Evolutionary conservation across 2,888 invertebrate species (phyloP).

Genomic region (Scotopteryx bipunctaria): DNA sequence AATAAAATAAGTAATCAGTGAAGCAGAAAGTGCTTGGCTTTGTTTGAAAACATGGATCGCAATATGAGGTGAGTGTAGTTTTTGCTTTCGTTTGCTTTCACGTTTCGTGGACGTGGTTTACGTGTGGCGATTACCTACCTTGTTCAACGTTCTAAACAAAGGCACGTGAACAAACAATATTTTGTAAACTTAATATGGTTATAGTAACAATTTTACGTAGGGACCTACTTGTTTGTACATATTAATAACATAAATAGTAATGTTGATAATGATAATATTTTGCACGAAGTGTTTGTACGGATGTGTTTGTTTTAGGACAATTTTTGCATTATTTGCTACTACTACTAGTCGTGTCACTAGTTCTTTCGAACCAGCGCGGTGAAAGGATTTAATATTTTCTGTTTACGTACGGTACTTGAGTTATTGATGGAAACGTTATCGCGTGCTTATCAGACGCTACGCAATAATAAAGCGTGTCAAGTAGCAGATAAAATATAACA

Average conservation of each 20-base stretch:
- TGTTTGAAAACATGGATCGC: slow-evolving; percentile 68
- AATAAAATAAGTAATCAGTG: slow-evolving; percentile 30
- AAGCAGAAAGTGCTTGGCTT: slow-evolving; percentile 31
- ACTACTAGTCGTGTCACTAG: too few relatives aligned
- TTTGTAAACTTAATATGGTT: too few relatives aligned
- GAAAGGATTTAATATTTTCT: too few relatives aligned
- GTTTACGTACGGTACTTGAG: neutral
- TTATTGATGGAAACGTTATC: neutral
- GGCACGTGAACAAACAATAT: slow-evolving; percentile 13
- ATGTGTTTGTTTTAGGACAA: too few relatives aligned
- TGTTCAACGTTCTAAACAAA: slow-evolving; percentile 10
- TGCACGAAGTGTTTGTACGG: slow-evolving; percentile 3
- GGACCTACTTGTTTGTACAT: too few relatives aligned
- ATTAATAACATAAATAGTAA: too few relatives aligned
- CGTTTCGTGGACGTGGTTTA: slow-evolving; percentile 28
- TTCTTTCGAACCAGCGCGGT: too few relatives aligned
- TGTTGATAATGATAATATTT: neutral
- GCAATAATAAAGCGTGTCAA: slow-evolving; percentile 9
- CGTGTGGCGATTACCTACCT: slow-evolving; percentile 8
- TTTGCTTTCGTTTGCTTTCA: slow-evolving; percentile 48
- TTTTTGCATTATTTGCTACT: too few relatives aligned
- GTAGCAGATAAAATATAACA: too few relatives aligned
- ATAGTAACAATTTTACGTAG: too few relatives aligned
- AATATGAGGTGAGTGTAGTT: slow-evolving; percentile 73
- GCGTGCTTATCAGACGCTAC: neutral